Conservation (phyloP, 2,113 vertebrate genomes). For the Formicarius rufipectus region DNA sequence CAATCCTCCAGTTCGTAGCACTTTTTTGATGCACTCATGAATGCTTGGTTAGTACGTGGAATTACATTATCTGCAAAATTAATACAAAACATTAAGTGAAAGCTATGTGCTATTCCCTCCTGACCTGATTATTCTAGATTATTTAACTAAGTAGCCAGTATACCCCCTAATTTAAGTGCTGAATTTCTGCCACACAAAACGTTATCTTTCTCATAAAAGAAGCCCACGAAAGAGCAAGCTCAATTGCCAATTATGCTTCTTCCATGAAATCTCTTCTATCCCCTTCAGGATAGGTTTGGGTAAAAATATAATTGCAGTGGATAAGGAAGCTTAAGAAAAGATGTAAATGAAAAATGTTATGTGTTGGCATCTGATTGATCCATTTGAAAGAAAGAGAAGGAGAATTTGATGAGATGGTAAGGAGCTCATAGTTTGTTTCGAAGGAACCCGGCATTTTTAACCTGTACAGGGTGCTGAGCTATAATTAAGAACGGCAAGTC, state of each 20-base stretch:
- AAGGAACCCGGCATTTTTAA: slow-evolving; percentile 60
- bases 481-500: slow-evolving; percentile 66
- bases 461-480: slow-evolving; percentile 63
- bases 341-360: slow-evolving; percentile 63
- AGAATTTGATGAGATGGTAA: slow-evolving; percentile 46
- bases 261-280: slow-evolving; percentile 64
- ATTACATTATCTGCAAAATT: slow-evolving; percentile 60
- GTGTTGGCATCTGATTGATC: slow-evolving; percentile 68
- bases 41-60: neutral
- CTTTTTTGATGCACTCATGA: neutral
- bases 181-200: slow-evolving; percentile 19
- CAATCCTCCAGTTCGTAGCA: neutral
- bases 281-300: slow-evolving; percentile 52
- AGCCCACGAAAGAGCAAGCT: slow-evolving; percentile 18
- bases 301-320: slow-evolving; percentile 56
- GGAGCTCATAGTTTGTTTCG: slow-evolving; percentile 44
- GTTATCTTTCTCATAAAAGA: slow-evolving; percentile 38
- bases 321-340: slow-evolving; percentile 56
- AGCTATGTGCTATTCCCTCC: slow-evolving; percentile 37
- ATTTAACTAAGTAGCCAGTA: slow-evolving; percentile 63
- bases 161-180: slow-evolving; percentile 49
- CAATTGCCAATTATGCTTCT: slow-evolving; percentile 57
- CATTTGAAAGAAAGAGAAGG: slow-evolving; percentile 54
- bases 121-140: slow-evolving; percentile 67
- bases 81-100: slow-evolving; percentile 21